Evolutionary conservation across 2,113 vertebrate species (phyloP).

Genomic region (Barnardius zonarius): DNA sequence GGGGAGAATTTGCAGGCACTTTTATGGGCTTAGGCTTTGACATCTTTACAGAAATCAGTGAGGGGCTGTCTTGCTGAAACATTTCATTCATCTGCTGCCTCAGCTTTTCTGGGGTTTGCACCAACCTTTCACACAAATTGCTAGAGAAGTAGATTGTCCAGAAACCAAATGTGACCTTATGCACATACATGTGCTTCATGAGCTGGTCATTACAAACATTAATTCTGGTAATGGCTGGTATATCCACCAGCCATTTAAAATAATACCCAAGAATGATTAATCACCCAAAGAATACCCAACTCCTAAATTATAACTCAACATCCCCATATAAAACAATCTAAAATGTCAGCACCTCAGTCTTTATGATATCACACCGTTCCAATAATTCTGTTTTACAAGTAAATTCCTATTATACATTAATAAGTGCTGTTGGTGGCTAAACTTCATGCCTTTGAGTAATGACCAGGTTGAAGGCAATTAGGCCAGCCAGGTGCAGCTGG

Average conservation of each 20-base stretch:
- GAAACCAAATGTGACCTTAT: conserved; percentile 31
- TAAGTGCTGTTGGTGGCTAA: conserved; percentile 82
- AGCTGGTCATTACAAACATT: conserved; percentile 22
- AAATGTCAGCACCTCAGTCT: conserved; percentile 82
- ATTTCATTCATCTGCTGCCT: conserved; percentile 21
- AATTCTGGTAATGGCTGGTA: too few relatives aligned
- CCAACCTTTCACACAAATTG: background rate
- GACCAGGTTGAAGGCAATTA: conserved; percentile 89
- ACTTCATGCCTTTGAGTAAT: conserved; percentile 79
- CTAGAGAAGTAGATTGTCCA: background rate
- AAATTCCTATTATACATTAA: conserved; percentile 84
- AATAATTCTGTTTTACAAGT: conserved; percentile 84
- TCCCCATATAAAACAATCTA: conserved; percentile 78
- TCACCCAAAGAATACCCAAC: conserved; percentile 70
- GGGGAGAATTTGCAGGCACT: conserved; percentile 40
- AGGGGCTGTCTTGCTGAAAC: conserved; percentile 40
- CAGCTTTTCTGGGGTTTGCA: background rate
- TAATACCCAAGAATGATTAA: conserved; percentile 68
- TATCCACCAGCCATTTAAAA: conserved; percentile 31
- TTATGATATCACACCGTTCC: conserved; percentile 81
- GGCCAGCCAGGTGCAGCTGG: conserved; percentile 90
- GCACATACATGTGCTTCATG: background rate
- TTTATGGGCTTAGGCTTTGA: conserved; percentile 52
- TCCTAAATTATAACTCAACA: conserved; percentile 74
- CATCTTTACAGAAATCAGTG: conserved; percentile 58